phyloP scores from a whole-genome alignment of 2,113 vertebrate genomes.

The Macrotis lagotis region DNA sequence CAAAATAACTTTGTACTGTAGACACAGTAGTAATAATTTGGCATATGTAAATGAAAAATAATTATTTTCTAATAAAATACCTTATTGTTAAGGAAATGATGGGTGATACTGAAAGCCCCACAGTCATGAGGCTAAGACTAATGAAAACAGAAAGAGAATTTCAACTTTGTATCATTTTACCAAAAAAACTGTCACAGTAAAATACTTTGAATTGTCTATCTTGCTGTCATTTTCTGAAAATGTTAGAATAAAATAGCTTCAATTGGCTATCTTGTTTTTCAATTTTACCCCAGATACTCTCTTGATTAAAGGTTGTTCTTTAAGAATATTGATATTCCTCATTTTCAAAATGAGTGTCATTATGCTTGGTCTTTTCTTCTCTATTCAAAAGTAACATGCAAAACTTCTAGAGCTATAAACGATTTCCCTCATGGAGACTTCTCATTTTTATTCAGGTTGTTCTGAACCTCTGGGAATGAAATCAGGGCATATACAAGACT shows the following conservation, averaged over 20 bases:
- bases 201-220: slow-evolving; percentile 62
- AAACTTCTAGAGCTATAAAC: slow-evolving; percentile 28
- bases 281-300: slow-evolving; percentile 56
- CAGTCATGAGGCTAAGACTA: slow-evolving; percentile 34
- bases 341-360: slow-evolving; percentile 54
- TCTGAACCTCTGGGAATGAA: slow-evolving; percentile 99
- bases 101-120: slow-evolving; percentile 33
- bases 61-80: slow-evolving; percentile 66
- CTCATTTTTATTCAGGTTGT: slow-evolving; percentile 88
- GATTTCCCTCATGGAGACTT: slow-evolving; percentile 54
- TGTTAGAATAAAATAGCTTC: slow-evolving; percentile 66
- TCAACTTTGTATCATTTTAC: slow-evolving; percentile 63
- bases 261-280: slow-evolving; percentile 72
- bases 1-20: slow-evolving; percentile 46
- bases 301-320: slow-evolving; percentile 67
- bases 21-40: slow-evolving; percentile 45
- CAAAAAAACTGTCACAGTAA: slow-evolving; percentile 65
- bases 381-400: slow-evolving; percentile 26
- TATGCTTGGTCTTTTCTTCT: slow-evolving; percentile 47
- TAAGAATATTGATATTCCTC: slow-evolving; percentile 44
- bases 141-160: slow-evolving; percentile 56
- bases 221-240: slow-evolving; percentile 73
- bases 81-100: slow-evolving; percentile 55
- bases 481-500: slow-evolving; percentile 97
- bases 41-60: slow-evolving; percentile 64